phyloP scores from a whole-genome alignment of 2,113 vertebrate genomes.

The Prunella fulvescens region DNA sequence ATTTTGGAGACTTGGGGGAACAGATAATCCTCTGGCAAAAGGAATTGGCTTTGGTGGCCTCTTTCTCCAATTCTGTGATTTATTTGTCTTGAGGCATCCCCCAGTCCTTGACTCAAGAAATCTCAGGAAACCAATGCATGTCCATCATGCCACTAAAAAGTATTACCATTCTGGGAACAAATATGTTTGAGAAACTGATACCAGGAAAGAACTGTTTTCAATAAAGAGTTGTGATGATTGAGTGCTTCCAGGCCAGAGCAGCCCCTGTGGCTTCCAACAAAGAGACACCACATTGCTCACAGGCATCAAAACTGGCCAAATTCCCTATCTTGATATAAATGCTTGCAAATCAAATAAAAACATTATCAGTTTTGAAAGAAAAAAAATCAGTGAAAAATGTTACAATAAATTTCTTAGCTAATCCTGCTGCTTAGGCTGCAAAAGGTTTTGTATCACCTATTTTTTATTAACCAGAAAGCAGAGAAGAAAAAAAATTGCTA shows the following conservation, averaged over 20 bases:
- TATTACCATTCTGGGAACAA: neutral
- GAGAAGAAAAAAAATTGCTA: neutral
- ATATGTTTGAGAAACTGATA: neutral
- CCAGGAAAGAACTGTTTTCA: neutral
- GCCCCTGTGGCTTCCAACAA: neutral
- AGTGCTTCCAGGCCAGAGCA: neutral
- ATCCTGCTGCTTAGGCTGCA: neutral
- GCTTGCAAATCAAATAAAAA: neutral
- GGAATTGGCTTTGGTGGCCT: neutral
- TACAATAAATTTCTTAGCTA: neutral
- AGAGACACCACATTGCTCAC: neutral
- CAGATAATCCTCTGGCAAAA: conserved; percentile 40
- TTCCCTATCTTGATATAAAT: neutral
- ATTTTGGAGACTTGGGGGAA: neutral
- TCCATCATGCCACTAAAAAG: neutral
- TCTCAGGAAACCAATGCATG: neutral
- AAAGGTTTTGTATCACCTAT: neutral
- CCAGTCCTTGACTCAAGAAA: neutral
- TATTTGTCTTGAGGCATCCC: conserved; percentile 17
- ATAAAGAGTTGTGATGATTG: neutral
- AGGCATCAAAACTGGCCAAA: neutral
- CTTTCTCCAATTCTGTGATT: neutral
- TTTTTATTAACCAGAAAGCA: neutral
- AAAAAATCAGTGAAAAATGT: neutral
- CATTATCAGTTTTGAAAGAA: neutral